Base-by-base conservation (phyloP, 2,888 invertebrate genomes). In the Tipula unca region DNA sequence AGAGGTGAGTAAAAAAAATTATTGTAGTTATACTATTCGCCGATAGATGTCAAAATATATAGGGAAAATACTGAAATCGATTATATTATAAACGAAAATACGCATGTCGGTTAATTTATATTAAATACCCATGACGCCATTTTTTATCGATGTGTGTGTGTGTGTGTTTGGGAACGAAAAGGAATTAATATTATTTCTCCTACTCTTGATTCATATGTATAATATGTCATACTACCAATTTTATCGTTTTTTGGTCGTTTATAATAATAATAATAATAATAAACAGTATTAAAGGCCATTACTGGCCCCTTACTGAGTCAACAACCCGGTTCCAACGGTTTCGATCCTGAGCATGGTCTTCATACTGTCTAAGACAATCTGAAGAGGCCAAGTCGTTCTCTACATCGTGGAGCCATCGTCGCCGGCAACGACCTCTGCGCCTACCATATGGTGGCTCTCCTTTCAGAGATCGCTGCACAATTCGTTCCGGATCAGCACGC, bases 1-100 rank as follows among this genome's bases (percentile, higher is more conserved):
- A 92, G 98, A 98, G 95, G 98, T 97, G 90, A 90, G 92, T 69
- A 69, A 69, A 25, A 10, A 20, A 6, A 85, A 87, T 2, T 32
- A 17, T 5, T 48, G 13, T 0, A 14, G 20, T 29, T 85, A 83
- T 85, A 82, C 42, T 84, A 35, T 69, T 69, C 25, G 13, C 25
- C 25, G 25, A 0, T 20, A 69, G 69, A 69, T 69, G 25, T 6
- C 69, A 69, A 10, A 13, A 17, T 48, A 2, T 13, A 69, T 2
- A 69, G 69, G 25, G 25, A 69, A 69, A 2, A 69, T 25, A 25
- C 0, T 1, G 25, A 69, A 10, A 69, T 69, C 25, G 69, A 69
- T 69, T 69, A 25, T 69, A 25, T 69, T n/a, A n/a, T n/a, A n/a
- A n/a, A n/a, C n/a, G 14, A 3, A 48, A n/a, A n/a, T 10, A 10